These are phyloP conservation scores for Rutilus rutilus DNA, from an alignment of 2,113 vertebrate genomes.

Conservation along the genomic window DNA sequence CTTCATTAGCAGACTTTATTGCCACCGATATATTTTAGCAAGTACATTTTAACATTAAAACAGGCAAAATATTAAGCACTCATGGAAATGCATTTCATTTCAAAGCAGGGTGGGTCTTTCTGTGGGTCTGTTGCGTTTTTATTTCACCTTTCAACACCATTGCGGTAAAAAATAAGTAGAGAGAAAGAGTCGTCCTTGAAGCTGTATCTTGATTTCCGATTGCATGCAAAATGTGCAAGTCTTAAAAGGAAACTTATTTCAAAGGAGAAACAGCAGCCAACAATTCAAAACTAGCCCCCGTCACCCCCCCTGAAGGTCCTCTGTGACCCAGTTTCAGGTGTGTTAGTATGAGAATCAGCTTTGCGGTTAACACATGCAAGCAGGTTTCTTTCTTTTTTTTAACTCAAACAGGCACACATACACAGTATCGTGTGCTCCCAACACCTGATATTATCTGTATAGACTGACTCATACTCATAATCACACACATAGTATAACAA, in stretches of 20 bases:
- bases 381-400: neutral
- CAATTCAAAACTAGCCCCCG: neutral
- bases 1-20: neutral
- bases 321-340: conserved; percentile 44
- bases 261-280: conserved; percentile 9
- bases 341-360: conserved; percentile 34
- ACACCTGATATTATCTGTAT: neutral
- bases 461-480: neutral
- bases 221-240: conserved; percentile 47
- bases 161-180: conserved; percentile 22
- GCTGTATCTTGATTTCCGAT: conserved; percentile 51
- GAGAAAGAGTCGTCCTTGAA: conserved; percentile 16
- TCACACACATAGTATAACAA: no score
- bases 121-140: conserved; percentile 33
- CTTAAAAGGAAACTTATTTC: conserved; percentile 35
- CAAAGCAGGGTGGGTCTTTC: no score
- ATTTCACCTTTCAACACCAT: conserved; percentile 41
- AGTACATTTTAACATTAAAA: neutral
- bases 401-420: conserved; percentile 8
- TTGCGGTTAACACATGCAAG: conserved; percentile 61
- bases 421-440: neutral
- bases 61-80: neutral
- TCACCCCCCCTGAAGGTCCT: conserved; percentile 5
- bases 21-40: neutral
- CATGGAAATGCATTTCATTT: neutral